phyloP scores from a whole-genome alignment of 2,797 vertebrate genomes.

The Helostoma temminkii region DNA sequence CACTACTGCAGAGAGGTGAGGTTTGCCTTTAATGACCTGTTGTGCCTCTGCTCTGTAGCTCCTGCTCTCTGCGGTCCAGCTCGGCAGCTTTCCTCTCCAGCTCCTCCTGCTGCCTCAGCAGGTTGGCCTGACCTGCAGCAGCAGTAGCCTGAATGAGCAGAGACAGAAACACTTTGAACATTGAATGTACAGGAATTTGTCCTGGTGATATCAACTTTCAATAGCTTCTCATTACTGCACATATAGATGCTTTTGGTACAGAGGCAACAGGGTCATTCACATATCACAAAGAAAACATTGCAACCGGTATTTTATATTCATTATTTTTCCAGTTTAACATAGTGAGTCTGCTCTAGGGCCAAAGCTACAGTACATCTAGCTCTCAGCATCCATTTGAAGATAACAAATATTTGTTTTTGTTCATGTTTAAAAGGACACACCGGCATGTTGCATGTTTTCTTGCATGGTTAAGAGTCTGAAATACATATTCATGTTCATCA shows the following conservation, averaged over 20 bases:
- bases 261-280: neutral
- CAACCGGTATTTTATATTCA: neutral
- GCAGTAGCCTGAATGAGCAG: conserved; percentile 83
- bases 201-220: neutral
- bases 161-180: conserved; percentile 26
- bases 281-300: neutral
- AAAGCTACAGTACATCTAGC: neutral
- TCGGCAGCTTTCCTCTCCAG: conserved; percentile 95
- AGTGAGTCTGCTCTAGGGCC: no score
- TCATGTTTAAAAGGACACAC: neutral
- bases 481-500: conserved; percentile 21
- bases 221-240: neutral
- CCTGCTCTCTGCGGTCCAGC: conserved; percentile 94
- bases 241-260: neutral
- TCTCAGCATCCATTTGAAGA: neutral
- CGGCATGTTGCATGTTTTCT: neutral
- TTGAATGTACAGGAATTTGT: conserved; percentile 6
- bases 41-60: conserved; percentile 84
- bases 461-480: neutral
- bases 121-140: conserved; percentile 89
- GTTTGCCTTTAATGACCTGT: conserved; percentile 68
- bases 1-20: conserved; percentile 12
- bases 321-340: neutral
- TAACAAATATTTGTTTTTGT: neutral
- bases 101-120: conserved; percentile 95